phyloP scores from a whole-genome alignment of 2,113 vertebrate species.

The Elachura formosa region DNA sequence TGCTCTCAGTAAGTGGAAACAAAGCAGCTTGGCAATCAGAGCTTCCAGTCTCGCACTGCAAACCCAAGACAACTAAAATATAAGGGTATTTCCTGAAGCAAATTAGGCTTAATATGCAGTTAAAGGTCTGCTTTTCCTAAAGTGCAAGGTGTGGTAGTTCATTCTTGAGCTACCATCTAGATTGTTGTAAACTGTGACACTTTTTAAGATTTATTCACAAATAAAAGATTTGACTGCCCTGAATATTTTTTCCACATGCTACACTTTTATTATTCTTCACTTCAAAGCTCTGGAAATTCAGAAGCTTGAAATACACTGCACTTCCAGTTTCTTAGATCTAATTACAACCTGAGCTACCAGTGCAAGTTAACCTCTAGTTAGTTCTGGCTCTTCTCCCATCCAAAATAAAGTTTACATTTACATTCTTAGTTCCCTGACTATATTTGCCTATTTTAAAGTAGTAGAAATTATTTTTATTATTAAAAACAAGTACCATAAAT shows the following conservation, averaged over 20 bases:
- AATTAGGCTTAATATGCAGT: neutral
- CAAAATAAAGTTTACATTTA: neutral
- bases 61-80: neutral
- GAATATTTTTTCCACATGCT: neutral
- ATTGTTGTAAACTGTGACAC: neutral
- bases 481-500: neutral
- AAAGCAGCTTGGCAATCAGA: neutral
- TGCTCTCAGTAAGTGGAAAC: neutral
- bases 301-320: neutral
- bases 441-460: neutral
- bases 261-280: neutral
- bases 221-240: neutral
- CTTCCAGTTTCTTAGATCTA: neutral
- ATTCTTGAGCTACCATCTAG: neutral
- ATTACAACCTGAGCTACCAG: neutral
- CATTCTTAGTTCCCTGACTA: neutral
- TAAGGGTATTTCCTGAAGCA: neutral
- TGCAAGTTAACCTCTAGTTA: neutral
- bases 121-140: neutral
- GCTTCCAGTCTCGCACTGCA: neutral
- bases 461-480: neutral
- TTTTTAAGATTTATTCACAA: neutral
- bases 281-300: neutral
- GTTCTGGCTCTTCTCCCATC: neutral
- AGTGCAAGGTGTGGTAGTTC: neutral